Conservation (phyloP, 2,113 vertebrate species). For the Mesocricetus auratus region DNA sequence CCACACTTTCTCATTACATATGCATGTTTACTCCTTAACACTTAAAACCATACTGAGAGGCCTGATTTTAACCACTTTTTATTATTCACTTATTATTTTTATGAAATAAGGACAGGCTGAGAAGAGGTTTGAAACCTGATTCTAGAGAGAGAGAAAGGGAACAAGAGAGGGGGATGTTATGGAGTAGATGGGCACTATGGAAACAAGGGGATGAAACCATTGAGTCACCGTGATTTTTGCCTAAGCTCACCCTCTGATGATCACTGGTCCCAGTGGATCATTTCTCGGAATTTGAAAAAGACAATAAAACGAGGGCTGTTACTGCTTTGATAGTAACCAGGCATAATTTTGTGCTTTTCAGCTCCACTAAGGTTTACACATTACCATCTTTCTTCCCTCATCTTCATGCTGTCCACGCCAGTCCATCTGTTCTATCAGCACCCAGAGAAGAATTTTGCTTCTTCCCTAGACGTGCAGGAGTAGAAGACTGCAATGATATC, state of each 20-base stretch:
- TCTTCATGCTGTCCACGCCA: slow-evolving; percentile 26
- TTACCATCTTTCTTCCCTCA: slow-evolving; percentile 14
- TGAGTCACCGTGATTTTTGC: not conserved
- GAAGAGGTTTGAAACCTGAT: not conserved
- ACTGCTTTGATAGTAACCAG: slow-evolving; percentile 20
- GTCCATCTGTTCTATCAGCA: slow-evolving; percentile 32
- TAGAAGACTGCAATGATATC: slow-evolving; percentile 52
- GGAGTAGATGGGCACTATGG: not conserved
- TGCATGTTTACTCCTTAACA: not conserved
- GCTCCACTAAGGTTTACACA: not conserved
- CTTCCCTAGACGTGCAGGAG: not conserved
- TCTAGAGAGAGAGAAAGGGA: not conserved
- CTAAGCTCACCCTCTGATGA: not conserved
- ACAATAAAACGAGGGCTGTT: not conserved
- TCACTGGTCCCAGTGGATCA: not conserved
- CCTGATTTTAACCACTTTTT: not conserved
- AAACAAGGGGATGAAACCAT: not conserved
- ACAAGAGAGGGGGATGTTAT: accelerated
- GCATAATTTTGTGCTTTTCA: not conserved
- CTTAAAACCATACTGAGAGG: slow-evolving; percentile 15
- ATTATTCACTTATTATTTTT: not conserved
- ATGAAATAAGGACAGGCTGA: not conserved
- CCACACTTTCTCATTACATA: not conserved
- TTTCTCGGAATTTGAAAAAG: slow-evolving; percentile 45
- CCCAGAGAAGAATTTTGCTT: slow-evolving; percentile 10